Base-by-base conservation (phyloP, 53 echinoderm and acorn worm species). In the Mesocentrotus franciscanus region DNA sequence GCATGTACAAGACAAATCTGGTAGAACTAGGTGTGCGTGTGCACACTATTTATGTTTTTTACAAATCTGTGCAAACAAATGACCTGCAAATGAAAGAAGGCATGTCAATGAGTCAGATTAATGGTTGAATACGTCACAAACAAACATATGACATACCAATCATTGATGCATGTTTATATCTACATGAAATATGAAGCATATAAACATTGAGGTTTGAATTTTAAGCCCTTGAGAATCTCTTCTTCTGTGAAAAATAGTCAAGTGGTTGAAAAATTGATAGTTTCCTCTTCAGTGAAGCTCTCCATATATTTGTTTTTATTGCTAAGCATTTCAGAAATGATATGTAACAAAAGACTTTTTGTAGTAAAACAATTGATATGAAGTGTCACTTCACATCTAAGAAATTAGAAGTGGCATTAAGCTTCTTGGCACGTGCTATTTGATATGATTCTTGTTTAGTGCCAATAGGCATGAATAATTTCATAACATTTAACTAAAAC, bases 51-150 rank as follows among this genome's bases (percentile, higher is more conserved):
- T 12, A 58, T 66, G 20, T 22, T 68, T 91, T 75, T 29, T 11
- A 12, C 56, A 56, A 57, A 87, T 87, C 87, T 27, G 26, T 59
- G 11, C 27, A 8, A 42, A 24, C 18, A 87, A 58, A 87, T 87
- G 87, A 87, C 87, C 87, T 87, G 59, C 10, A 87, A 87, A 87
- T 87, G 87, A 87, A 87, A 13, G 87, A 14, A 87, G 11, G 57
- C 58, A 58, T 27, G 27, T 56, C 58, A 27, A n/a, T 59, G 87
- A 87, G 87, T 87, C 87, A 58, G 32, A 17, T 87, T 27, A 13
- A 58, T 87, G 87, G 58, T 87, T 87, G 87, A 87, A 24, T 87
- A 59, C 56, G 14, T 87, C 87, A 10, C 58, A n/a, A n/a, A 12
- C 9, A 1, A 58, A 58, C 11, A 58, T 55, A 49, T 3, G 35